Percentiles rank a stretch among this genome's conserved stretches.
Conservation (phyloP, 2,113 vertebrate genomes). For the Sula dactylatra region DNA sequence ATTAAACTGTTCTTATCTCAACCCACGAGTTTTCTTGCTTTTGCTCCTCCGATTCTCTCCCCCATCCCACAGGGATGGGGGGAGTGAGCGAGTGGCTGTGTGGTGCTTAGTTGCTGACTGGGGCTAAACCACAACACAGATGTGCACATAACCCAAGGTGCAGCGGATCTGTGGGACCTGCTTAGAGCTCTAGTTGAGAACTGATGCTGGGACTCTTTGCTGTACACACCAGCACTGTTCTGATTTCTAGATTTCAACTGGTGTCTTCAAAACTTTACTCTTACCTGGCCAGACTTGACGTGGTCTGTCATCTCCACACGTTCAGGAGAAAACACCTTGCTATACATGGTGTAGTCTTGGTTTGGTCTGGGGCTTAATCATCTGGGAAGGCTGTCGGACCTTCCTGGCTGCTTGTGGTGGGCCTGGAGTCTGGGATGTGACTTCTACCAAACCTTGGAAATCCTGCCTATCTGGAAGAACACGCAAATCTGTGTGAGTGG, state of each 20-base stretch:
- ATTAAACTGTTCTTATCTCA: too few relatives aligned
- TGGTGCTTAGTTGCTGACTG: too few relatives aligned
- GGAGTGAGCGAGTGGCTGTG: too few relatives aligned
- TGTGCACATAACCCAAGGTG: background rate
- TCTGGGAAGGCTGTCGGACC: background rate
- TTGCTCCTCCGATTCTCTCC: too few relatives aligned
- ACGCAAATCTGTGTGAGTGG: fast-evolving
- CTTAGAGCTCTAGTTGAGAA: background rate
- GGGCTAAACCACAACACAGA: too few relatives aligned
- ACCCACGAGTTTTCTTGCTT: too few relatives aligned
- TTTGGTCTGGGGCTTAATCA: background rate
- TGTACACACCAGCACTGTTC: background rate
- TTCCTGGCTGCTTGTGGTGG: background rate
- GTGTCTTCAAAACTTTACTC: background rate
- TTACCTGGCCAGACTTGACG: background rate
- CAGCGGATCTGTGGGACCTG: background rate
- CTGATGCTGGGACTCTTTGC: background rate
- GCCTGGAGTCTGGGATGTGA: background rate
- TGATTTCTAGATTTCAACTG: background rate
- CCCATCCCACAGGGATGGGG: too few relatives aligned
- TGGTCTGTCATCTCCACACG: background rate
- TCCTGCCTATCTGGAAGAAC: background rate
- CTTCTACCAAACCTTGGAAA: background rate
- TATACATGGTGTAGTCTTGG: fast-evolving
- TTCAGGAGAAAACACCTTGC: background rate